Evolutionary conservation across 2,797 vertebrate genomes (phyloP), one percentile per base, ranked within the genome.

Genomic region (Gymnodraco acuticeps): DNA sequence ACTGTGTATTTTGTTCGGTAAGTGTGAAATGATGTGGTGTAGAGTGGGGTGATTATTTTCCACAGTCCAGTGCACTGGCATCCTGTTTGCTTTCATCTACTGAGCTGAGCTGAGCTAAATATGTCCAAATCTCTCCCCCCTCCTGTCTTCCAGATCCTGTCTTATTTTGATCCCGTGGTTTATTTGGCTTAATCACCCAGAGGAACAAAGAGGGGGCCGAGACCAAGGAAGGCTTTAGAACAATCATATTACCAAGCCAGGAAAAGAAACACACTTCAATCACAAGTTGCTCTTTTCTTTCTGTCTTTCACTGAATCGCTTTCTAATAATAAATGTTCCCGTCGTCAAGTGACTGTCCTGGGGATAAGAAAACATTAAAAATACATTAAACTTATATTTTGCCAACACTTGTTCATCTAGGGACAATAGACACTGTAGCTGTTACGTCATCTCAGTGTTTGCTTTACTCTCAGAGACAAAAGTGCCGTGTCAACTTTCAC

Each of bases 121-220:
- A 58, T 55, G 53, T 75, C 71, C 45, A 76, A 77, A 64, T 76
- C 61, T 64, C 47, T 72, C 69, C 65, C 55, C 59, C 79, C 66
- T n/a, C 70, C 62, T 47, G 53, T 73, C 80, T 72, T 87, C 87
- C 84, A 85, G 72, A 50, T 55, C 73, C 83, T 81, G 84, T 80
- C 80, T 79, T 31, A 70, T 77, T 61, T 82, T 83, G 84, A 80
- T 78, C 65, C 55, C 5, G 3, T 52, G 71, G 83, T 92, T 93
- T 92, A 90, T 90, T 92, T 91, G 69, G 88, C 66, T 89, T 88
- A 86, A 93, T 91, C 83, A 89, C 53, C 61, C 72, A 53, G 47
- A 84, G 75, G 79, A 91, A 82, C 77, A 84, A 85, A 87, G 51
- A 71, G 7, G 8, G 76, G 80, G 73, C 50, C 1, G 62, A 82